Conservation (phyloP, 2,888 invertebrate species). For the Drosophila histrio region DNA sequence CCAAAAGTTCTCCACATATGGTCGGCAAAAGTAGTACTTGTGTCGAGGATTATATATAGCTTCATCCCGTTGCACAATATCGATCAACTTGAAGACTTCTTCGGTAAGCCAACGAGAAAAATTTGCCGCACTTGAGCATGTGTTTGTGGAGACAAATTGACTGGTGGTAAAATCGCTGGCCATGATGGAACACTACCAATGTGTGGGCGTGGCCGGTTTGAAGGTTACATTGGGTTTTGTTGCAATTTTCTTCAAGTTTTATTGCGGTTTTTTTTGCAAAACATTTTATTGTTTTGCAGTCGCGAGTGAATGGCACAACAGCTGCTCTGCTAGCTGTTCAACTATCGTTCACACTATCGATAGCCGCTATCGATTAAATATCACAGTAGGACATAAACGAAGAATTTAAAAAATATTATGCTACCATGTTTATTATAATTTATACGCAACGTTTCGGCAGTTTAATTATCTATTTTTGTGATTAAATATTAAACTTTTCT, state of each 20-base stretch:
- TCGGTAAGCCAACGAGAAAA: slow-evolving; percentile 82
- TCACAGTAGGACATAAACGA: background rate
- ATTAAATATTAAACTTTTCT: too few species aligned
- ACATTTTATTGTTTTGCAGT: slow-evolving; percentile 55
- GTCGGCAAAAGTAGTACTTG: slow-evolving; percentile 83
- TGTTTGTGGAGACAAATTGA: slow-evolving; percentile 56
- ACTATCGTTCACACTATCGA: background rate
- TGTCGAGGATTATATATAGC: slow-evolving; percentile 83
- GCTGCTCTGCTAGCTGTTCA: slow-evolving; percentile 25
- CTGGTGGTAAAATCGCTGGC: slow-evolving; percentile 56
- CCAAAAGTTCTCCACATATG: slow-evolving; percentile 84
- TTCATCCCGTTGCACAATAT: slow-evolving; percentile 82
- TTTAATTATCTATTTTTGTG: too few species aligned
- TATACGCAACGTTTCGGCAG: too few species aligned
- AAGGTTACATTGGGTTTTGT: slow-evolving; percentile 18
- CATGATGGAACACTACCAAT: slow-evolving; percentile 30
- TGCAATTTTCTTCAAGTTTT: slow-evolving; percentile 36
- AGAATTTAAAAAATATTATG: background rate
- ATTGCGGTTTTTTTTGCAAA: slow-evolving; percentile 51
- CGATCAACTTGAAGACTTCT: slow-evolving; percentile 82
- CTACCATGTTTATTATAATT: too few species aligned
- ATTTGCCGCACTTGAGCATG: slow-evolving; percentile 54
- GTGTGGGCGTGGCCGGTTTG: background rate
- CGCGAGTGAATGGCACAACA: slow-evolving; percentile 51
- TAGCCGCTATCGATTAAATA: background rate